Conservation (phyloP, 2,888 invertebrate genomes). For the Drosophila falleni region DNA sequence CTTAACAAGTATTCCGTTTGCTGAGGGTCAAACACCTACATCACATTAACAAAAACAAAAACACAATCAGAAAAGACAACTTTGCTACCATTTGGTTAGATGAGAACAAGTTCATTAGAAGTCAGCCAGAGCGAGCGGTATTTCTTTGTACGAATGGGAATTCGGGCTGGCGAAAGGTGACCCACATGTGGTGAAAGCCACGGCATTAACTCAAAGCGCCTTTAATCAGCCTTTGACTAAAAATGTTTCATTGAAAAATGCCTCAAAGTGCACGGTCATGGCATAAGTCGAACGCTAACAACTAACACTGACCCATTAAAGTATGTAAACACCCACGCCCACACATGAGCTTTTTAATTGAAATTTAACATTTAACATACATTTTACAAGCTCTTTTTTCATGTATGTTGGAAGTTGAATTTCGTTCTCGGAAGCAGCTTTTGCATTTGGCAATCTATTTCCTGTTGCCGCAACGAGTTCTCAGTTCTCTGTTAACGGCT, state of each 20-base stretch:
- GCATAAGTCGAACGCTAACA: conserved; percentile 63
- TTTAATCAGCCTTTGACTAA: conserved; percentile 77
- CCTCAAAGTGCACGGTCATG: conserved; percentile 70
- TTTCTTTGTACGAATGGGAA: conserved; percentile 7
- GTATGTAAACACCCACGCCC: conserved; percentile 31
- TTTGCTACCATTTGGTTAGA: conserved; percentile 32
- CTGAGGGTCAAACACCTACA: conserved; percentile 77
- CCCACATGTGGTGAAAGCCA: conserved; percentile 77
- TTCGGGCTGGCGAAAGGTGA: conserved; percentile 73
- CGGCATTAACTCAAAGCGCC: conserved; percentile 56
- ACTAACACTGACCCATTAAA: conserved; percentile 72
- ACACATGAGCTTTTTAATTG: conserved; percentile 55
- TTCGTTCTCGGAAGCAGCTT: conserved; percentile 37
- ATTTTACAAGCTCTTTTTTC: conserved; percentile 17
- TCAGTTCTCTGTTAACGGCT: conserved; percentile 40
- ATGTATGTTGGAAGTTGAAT: neutral
- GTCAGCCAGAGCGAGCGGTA: conserved; percentile 9
- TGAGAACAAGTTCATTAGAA: conserved; percentile 75
- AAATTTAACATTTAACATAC: conserved; percentile 58
- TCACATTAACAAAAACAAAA: conserved; percentile 2
- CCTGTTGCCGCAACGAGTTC: conserved; percentile 44
- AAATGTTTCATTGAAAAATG: conserved; percentile 69
- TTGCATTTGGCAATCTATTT: conserved; percentile 37
- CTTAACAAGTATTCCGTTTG: conserved; percentile 39
- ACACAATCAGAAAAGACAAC: conserved; percentile 8